Evolutionary conservation across 2,888 invertebrate species (phyloP), one percentile per base, ranked within the genome.

Genomic region (Abrostola triplasia): DNA sequence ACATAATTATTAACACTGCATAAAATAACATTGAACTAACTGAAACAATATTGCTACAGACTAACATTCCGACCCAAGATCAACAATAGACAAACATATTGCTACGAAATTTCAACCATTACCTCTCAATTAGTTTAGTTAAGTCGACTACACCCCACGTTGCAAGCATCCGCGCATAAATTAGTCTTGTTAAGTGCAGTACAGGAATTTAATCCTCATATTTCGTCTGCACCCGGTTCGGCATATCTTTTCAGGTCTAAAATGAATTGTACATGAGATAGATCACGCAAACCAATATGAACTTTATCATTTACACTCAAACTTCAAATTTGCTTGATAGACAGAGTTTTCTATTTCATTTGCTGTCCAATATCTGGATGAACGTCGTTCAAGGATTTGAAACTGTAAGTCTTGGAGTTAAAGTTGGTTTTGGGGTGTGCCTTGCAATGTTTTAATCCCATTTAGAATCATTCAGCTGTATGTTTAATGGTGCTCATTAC

Each of bases 151-250:
- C 81, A 80, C 82, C 83, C 73, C 57, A 47, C 77, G 82, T 71
- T 87, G 85, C 88, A 86, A 76, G 89, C 89, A 87, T 85, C 86
- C 88, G 85, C 84, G 90, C 91, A 92, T 93, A 94, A 93, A 94
- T 94, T 94, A 92, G 92, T 90, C 93, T 93, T 89, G 92, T 94
- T 94, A 93, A 94, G 91, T 92, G 92, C 92, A 92, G 89, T 92
- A 89, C 92, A 90, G 92, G 93, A 94, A 93, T 94, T 93, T 93
- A 93, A 94, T 94, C 92, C 93, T 92, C 93, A 94, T 94, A 94
- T 94, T 94, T 94, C 93, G 92, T 91, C 92, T 93, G 91, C 90
- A 82, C 84, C 80, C 84, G 87, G 89, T 90, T 92, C 89, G 90
- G 91, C 89, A 91, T 91, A 92, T 93, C 93, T 93, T 91, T 92